These are phyloP conservation scores for Lasioglossum albipes DNA, from an alignment of 1,140 invertebrate species.

Conservation along the genomic window DNA sequence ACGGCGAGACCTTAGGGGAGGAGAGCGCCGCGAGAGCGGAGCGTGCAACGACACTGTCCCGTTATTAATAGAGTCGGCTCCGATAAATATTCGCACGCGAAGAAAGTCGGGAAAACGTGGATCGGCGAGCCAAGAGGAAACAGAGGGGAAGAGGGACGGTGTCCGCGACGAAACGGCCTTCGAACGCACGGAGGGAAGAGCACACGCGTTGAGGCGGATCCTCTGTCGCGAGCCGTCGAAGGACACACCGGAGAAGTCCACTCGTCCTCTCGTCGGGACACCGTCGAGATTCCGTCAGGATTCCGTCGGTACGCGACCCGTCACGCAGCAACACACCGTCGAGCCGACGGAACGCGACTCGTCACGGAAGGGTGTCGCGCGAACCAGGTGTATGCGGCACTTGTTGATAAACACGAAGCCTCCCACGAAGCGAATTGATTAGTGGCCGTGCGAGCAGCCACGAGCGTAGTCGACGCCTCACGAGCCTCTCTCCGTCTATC, in stretches of 20 bases:
- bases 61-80: conserved; percentile 17
- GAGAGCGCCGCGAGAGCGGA: conserved; percentile 4
- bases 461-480: conserved; percentile 66
- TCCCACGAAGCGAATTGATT: conserved; percentile 65
- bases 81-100: neutral
- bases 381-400: conserved; percentile 55
- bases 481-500: conserved; percentile 53
- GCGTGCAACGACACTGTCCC: conserved; percentile 22
- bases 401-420: conserved; percentile 74
- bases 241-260: neutral
- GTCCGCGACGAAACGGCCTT: neutral
- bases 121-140: neutral
- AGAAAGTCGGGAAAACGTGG: neutral
- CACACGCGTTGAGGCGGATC: neutral
- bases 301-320: neutral
- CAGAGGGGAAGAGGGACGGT: neutral
- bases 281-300: neutral
- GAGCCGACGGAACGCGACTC: conserved; percentile 4
- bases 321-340: neutral
- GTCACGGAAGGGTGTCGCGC: conserved; percentile 18
- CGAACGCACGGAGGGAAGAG: neutral
- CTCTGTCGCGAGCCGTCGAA: no score
- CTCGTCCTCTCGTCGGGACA: neutral
- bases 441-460: conserved; percentile 67
- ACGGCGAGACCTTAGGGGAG: neutral